phyloP scores from a whole-genome alignment of 35 echinoderm and acorn worm genomes.

The Stichopus chloronotus region DNA sequence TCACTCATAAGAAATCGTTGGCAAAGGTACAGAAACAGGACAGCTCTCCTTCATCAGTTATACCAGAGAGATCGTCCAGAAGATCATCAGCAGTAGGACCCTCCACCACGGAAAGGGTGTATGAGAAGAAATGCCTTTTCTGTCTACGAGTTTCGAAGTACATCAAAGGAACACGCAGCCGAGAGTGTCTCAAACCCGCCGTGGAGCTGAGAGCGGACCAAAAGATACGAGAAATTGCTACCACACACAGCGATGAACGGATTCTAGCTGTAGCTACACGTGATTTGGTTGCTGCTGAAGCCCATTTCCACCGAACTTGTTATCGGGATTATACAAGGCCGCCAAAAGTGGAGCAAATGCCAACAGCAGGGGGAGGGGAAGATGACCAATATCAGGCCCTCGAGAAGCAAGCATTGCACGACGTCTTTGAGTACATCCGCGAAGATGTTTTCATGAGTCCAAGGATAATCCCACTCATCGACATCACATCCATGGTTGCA shows the following conservation, averaged over 20 bases:
- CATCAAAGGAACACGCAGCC: not conserved
- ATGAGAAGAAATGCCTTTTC: conserved; percentile 26
- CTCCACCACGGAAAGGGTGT: not conserved
- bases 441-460: not conserved
- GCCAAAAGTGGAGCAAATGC: not conserved
- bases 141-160: not conserved
- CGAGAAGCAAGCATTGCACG: not conserved
- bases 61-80: not conserved
- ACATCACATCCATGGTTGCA: not conserved
- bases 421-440: not conserved
- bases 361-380: not conserved
- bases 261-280: conserved; percentile 1
- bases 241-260: not conserved
- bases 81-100: not conserved
- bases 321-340: conserved; percentile 8
- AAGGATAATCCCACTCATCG: conserved; percentile 2
- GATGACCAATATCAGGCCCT: not conserved
- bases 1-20: not conserved
- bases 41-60: not conserved
- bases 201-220: not conserved
- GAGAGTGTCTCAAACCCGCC: not conserved
- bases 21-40: not conserved
- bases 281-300: conserved; percentile 27
- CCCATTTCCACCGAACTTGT: conserved; percentile 38
- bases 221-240: not conserved